Evolutionary conservation across 2,797 vertebrate species (phyloP).

Genomic region (Sus cebifrons): DNA sequence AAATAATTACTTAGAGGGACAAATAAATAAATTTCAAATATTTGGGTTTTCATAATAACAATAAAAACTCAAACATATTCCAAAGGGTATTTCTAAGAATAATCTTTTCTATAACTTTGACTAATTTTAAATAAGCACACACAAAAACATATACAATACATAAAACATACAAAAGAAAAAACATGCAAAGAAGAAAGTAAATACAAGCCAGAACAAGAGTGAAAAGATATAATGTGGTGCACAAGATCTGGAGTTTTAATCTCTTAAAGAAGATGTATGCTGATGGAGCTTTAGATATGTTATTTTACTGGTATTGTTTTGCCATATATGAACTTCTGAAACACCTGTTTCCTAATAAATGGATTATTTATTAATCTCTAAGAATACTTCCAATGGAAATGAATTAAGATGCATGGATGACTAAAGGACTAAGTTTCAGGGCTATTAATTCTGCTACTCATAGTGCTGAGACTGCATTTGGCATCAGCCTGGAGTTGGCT

Average conservation of each 20-base stretch:
- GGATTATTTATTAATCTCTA: not conserved
- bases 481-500: not conserved
- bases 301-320: not conserved
- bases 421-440: not conserved
- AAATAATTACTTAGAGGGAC: not conserved
- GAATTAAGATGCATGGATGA: not conserved
- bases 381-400: not conserved
- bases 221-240: not conserved
- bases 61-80: conserved; percentile 9
- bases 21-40: conserved; percentile 9
- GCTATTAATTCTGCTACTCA: not conserved
- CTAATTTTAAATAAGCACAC: not conserved
- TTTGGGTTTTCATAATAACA: not conserved
- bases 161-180: not conserved
- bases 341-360: not conserved
- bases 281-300: not conserved
- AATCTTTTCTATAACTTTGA: not conserved
- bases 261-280: not conserved
- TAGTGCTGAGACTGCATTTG: not conserved
- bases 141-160: not conserved
- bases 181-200: not conserved
- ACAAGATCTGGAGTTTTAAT: not conserved
- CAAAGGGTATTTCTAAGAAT: not conserved
- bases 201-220: not conserved
- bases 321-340: not conserved